Base-by-base conservation (phyloP, 2,888 invertebrate species). In the Drosophila testacea region DNA sequence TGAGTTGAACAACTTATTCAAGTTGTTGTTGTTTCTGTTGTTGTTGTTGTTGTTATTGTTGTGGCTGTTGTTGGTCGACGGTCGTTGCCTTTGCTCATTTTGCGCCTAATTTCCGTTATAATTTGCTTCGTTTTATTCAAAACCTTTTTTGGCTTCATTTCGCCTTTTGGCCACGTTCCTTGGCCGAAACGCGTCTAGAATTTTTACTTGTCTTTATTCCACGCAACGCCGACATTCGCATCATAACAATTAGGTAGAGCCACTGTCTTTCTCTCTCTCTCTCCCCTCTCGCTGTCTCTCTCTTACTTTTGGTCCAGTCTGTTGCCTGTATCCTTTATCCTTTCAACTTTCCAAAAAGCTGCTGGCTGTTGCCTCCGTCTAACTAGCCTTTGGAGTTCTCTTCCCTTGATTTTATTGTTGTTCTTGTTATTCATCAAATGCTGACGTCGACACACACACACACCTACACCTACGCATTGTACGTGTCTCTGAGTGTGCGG, bases 51-150 rank as follows among this genome's bases (percentile, higher is more conserved):
- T 38, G 54, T 55, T 65, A 62, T 44, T 68, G 44, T 55, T 56
- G 46, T 44, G 48, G 27, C 28, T 38, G 57, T 55, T 65, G 69
- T 34, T 41, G 51, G 22, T 22, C 28, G 30, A 10, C 34, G 32
- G 44, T 27, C 46, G 28, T 55, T 55, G 55, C 38, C 62, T 48
- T 66, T 75, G 78, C 81, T 81, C 73, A 86, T 79, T 88, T 80
- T 76, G 76, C 78, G 90, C 78, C 80, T 82, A 83, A 83, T 88
- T 88, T 88, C 84, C 90, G 88, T 79, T 83, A 78, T 88, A 88
- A 88, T 88, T 88, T 82, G 68, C 74, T 66, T 68, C 77, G 70
- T 70, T 88, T 90, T 77, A 82, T 79, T 83, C 84, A 83, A 88
- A 83, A 85, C 85, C 77, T 73, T 77, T 77, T 22, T 77, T 65